Conservation (phyloP, 2,888 invertebrate genomes). For the Tachina fera region DNA sequence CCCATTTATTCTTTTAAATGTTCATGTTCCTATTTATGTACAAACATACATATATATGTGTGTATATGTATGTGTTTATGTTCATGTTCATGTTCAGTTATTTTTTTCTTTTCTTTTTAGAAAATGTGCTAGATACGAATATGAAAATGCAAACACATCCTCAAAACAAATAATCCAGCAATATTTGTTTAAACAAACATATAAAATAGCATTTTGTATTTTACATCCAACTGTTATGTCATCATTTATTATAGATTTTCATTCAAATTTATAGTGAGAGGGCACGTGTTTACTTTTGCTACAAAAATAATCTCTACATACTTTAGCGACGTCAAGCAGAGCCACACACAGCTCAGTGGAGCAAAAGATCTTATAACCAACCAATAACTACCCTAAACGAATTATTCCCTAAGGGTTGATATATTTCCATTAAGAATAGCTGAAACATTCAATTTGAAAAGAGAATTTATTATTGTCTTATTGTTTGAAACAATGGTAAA, state of each 20-base stretch:
- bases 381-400: background rate
- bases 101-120: too few species aligned
- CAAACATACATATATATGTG: too few species aligned
- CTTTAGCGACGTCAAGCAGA: slow-evolving; percentile 25
- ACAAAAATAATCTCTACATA: slow-evolving; percentile 13
- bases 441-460: background rate
- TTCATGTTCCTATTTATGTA: too few species aligned
- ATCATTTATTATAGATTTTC: slow-evolving; percentile 38
- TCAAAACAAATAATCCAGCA: background rate
- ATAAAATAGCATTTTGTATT: slow-evolving; percentile 1
- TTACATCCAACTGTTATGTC: slow-evolving; percentile 41
- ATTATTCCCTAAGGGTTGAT: slow-evolving; percentile 14
- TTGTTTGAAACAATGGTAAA: background rate
- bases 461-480: too few species aligned
- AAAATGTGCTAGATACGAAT: too few species aligned
- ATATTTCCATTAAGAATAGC: background rate
- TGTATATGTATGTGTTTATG: too few species aligned
- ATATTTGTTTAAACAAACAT: background rate
- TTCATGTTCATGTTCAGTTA: too few species aligned
- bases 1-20: too few species aligned
- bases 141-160: background rate
- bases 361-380: too few species aligned
- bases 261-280: slow-evolving; percentile 3
- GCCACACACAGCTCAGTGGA: background rate
- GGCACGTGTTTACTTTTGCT: background rate